Percentiles rank a stretch among this genome's conserved stretches.
phyloP scores from a whole-genome alignment of 2,113 vertebrate genomes.

The Equus quagga region DNA sequence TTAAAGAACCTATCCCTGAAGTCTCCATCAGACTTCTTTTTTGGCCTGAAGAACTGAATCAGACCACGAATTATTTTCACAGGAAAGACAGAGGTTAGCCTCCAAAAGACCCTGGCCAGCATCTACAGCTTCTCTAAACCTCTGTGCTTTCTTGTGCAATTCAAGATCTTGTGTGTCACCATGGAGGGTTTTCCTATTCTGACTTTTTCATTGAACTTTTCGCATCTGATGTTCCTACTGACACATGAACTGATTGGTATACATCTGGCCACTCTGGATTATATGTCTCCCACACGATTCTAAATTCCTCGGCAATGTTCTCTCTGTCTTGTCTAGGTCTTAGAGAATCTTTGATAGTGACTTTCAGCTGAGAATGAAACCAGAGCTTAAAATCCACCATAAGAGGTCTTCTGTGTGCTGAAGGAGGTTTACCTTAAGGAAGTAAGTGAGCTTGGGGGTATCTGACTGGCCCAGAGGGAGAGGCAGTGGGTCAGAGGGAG shows the following conservation, averaged over 20 bases:
- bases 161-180: not conserved
- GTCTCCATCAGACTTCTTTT: not conserved
- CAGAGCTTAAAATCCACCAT: not conserved
- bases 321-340: not conserved
- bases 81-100: not conserved
- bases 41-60: not conserved
- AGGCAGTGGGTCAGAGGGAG: not conserved
- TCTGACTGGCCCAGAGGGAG: not conserved
- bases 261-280: not conserved
- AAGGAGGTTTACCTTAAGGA: not conserved
- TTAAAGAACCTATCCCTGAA: not conserved
- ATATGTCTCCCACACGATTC: not conserved
- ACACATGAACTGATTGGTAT: not conserved
- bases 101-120: not conserved
- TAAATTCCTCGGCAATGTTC: conserved; percentile 11
- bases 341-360: not conserved
- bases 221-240: not conserved
- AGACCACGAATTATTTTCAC: not conserved
- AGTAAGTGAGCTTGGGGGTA: not conserved
- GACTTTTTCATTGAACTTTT: conserved; percentile 40
- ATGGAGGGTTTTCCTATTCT: not conserved
- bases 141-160: not conserved
- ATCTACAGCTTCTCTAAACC: not conserved
- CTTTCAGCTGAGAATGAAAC: conserved; percentile 23
- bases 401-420: not conserved